Evolutionary conservation across 2,113 vertebrate species (phyloP).

Genomic region (Ariopsis seemanni): DNA sequence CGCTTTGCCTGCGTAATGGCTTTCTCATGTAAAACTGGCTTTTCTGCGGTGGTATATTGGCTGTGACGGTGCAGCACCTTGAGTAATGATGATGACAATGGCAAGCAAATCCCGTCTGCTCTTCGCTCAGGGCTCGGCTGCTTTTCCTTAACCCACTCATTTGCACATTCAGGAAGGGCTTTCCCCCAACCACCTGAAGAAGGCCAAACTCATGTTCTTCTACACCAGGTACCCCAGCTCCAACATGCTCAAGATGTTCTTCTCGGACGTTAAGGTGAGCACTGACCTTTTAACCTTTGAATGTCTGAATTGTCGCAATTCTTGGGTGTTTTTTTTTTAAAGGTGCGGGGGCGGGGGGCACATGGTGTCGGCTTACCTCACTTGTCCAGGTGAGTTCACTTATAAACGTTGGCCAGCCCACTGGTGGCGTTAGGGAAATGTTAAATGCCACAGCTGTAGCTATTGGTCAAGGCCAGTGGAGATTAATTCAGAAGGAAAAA

Average conservation of each 20-base stretch:
- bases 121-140: conserved; percentile 22
- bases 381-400: conserved; percentile 44
- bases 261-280: conserved; percentile 98
- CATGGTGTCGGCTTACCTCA: conserved; percentile 33
- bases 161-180: conserved; percentile 92
- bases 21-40: conserved; percentile 72
- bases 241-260: conserved; percentile 99
- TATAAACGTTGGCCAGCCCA: conserved; percentile 30
- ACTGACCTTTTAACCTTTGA: not conserved
- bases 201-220: conserved; percentile 99
- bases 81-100: conserved; percentile 68
- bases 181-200: conserved; percentile 98
- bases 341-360: not conserved
- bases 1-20: conserved; percentile 76
- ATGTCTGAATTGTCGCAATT: too few relatives aligned
- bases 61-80: conserved; percentile 72
- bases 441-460: conserved; percentile 37
- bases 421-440: conserved; percentile 42
- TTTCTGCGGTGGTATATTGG: conserved; percentile 69
- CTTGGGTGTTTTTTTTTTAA: too few relatives aligned
- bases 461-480: conserved; percentile 48
- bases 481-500: conserved; percentile 34
- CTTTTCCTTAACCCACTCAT: conserved; percentile 57
- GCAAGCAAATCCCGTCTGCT: conserved; percentile 68
- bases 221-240: conserved; percentile 98